Evolutionary conservation across 2,113 vertebrate genomes (phyloP), one percentile per base, ranked within the genome.

Genomic region (Onychostruthus taczanowskii): DNA sequence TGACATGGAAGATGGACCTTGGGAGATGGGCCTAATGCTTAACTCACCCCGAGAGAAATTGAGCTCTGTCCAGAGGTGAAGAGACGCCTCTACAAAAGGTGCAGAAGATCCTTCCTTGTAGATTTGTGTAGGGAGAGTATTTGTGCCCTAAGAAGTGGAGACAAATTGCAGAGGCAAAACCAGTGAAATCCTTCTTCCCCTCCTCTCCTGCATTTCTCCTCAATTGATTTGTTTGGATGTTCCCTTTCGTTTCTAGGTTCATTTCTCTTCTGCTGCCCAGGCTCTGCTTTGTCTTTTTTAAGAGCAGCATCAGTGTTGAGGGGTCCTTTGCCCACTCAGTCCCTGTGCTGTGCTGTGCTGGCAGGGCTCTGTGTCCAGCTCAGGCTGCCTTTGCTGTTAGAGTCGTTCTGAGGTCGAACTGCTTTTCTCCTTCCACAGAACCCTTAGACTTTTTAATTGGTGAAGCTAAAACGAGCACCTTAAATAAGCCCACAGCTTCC

Each of bases 321-420:
- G 31, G 30, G 31, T 84, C 23, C 31, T 77, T 47, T 78, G 37
- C 35, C 43, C 4, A 13, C 67, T 49, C 41, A n/a, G 10, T 30
- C 47, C 35, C 28, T 13, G 35, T 33, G 55, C 67, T 88, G 44
- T 62, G 72, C 75, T 88, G 44, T 62, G 72, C 75, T 74, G 68
- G 10, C 33, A 66, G 52, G 19, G 56, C 16, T 24, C 26, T 39
- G 27, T 46, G 67, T 50, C 56, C 81, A 91, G 87, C 56, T 58
- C 28, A n/a, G 66, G 70, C 39, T 62, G 69, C 67, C 41, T 41
- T 41, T 67, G 13, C 22, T 37, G 58, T 23, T 28, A 16, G 4
- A 0, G 0, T 16, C 5, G 3, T 9, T 56, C 17, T 11, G 9
- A 21, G 12, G 11, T 0, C 5, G 0, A 26, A 4, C 24, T 3